Evolutionary conservation across 1,140 invertebrate species (phyloP).

Genomic region (Neoseiulus cucumeris): DNA sequence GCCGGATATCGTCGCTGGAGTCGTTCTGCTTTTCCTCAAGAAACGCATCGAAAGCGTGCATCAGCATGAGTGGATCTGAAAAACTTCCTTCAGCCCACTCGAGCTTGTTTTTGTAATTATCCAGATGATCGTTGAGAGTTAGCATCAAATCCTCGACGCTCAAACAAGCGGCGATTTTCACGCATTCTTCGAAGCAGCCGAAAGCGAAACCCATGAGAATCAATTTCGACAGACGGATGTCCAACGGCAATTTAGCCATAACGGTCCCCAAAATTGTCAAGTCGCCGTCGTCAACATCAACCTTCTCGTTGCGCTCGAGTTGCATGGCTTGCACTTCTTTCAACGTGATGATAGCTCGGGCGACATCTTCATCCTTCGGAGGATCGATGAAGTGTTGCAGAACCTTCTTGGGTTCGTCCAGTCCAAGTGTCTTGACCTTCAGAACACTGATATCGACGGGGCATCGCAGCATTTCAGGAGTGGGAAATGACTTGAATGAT

Average conservation of each 20-base stretch:
- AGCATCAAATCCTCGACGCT: background rate
- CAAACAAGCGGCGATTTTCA: slow-evolving; percentile 54
- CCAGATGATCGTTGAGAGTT: background rate
- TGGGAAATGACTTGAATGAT: slow-evolving; percentile 33
- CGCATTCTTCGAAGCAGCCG: slow-evolving; percentile 54
- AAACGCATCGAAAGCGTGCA: background rate
- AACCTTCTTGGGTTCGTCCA: slow-evolving; percentile 55
- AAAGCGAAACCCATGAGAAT: slow-evolving; percentile 72
- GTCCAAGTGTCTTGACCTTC: slow-evolving; percentile 55
- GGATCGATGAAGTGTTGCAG: slow-evolving; percentile 65
- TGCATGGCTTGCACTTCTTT: slow-evolving; percentile 51
- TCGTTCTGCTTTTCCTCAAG: background rate
- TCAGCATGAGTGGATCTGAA: background rate
- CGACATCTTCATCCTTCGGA: slow-evolving; percentile 59
- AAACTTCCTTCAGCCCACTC: background rate
- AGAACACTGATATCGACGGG: slow-evolving; percentile 67
- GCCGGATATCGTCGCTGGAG: background rate
- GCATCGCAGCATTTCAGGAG: slow-evolving; percentile 55
- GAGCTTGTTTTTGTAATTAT: background rate
- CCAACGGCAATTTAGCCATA: slow-evolving; percentile 58
- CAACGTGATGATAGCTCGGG: slow-evolving; percentile 51
- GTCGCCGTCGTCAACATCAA: slow-evolving; percentile 51
- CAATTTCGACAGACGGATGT: slow-evolving; percentile 57
- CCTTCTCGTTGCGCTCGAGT: slow-evolving; percentile 34
- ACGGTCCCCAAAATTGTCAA: slow-evolving; percentile 65